These are phyloP conservation scores for Gymnothorax reevesii DNA, from an alignment of 2,797 vertebrate species.

Conservation along the genomic window DNA sequence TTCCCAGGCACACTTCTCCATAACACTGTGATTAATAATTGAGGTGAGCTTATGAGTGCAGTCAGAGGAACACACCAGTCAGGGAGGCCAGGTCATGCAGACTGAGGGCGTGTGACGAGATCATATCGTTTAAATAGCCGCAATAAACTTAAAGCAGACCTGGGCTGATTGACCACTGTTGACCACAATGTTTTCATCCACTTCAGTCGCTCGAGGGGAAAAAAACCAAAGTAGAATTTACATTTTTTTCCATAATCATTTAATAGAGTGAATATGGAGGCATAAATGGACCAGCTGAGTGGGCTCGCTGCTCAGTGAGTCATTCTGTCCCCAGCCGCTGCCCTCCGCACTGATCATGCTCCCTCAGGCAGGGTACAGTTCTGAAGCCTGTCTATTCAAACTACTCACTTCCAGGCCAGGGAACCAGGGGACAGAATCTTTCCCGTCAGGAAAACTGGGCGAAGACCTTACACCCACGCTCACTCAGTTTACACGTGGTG, in stretches of 20 bases:
- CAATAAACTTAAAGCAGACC: not conserved
- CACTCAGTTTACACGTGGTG: not conserved
- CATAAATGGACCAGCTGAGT: not conserved
- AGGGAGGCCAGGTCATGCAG: conserved; percentile 43
- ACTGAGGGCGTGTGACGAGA: conserved; percentile 4
- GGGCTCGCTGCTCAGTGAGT: conserved; percentile 26
- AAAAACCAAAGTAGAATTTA: not conserved
- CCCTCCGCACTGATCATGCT: not conserved
- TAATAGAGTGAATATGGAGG: not conserved
- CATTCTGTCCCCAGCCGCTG: conserved; percentile 21
- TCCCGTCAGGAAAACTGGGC: conserved; percentile 3
- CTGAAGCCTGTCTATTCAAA: conserved; percentile 23
- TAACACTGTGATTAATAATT: conserved; percentile 67
- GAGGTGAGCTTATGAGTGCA: conserved; percentile 56
- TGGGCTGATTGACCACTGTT: not conserved
- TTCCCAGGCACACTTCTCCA: conserved; percentile 48
- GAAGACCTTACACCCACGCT: not conserved
- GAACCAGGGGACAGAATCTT: conserved; percentile 29
- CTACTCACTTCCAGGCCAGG: conserved; percentile 15
- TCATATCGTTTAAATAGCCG: not conserved
- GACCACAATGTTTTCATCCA: not conserved
- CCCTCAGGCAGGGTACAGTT: conserved; percentile 14
- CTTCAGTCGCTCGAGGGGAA: not conserved
- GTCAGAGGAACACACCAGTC: conserved; percentile 44
- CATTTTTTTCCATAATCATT: not conserved